Base-by-base conservation (phyloP, 37 sponge, comb jelly and placozoan genomes). In the Tethya wilhelma region DNA sequence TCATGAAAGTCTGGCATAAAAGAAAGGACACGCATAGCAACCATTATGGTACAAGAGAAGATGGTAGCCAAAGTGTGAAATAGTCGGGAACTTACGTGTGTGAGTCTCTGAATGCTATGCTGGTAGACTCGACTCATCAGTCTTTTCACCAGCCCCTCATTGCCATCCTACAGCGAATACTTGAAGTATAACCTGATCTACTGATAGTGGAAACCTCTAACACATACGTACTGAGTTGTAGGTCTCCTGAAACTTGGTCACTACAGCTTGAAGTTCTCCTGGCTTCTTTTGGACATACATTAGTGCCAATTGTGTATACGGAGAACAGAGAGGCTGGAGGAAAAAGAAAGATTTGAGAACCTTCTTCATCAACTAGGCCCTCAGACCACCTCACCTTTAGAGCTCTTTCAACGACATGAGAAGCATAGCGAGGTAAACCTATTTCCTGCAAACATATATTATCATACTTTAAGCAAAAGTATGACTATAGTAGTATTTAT, bases 1-100 rank as follows among this genome's bases (percentile, higher is more conserved):
- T 96, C 70, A 93, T 67, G 71, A 96, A 96, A 4, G 94, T 90
- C 94, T 90, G 63, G 26, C 69, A 29, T 66, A 83, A 9, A 33
- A 38, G 29, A 41, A 23, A 37, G 26, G 30, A 59, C 26, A 69
- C 9, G 0, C 29, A 9, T 17, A 57, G 64, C 25, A 43, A 79
- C 34, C 0, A 60, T 28, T 37, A 26, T 4, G 49, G 37, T 19
- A 49, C 53, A 49, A 14, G 14, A 49, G 53, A 14, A 14, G 53
- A 29, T 34, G 41, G n/a, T 62, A 62, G 30, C 8, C 8, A 28
- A 25, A 23, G 28, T 14, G 8, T 25, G 29, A n/a, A 62, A 9
- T 25, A 69, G 70, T 41, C 9, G 4, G 14, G 23, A 28, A 75
- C 84, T 38, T 34, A 94, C 95, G 38, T 94, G 92, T 22, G 95